These are phyloP conservation scores for Numenius phaeopus DNA, from an alignment of 2,797 vertebrate species.

Conservation along the genomic window DNA sequence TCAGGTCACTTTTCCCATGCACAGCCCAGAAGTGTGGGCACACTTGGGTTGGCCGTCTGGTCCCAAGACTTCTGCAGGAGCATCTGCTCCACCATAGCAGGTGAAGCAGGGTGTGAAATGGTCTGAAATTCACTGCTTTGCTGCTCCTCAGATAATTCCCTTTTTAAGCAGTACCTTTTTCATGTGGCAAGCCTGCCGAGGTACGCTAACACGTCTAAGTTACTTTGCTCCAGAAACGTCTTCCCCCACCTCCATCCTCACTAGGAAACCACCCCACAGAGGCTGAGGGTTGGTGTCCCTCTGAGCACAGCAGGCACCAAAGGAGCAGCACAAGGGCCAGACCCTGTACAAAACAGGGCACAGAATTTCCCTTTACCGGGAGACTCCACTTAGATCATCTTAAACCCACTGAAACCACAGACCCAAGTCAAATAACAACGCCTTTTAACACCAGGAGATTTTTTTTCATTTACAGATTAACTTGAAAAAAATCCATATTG, in stretches of 20 bases:
- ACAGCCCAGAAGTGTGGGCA: neutral
- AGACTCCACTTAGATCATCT: neutral
- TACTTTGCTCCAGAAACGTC: neutral
- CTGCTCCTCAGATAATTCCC: neutral
- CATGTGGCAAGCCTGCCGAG: fast-evolving
- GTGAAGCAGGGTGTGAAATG: neutral
- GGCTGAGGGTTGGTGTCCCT: neutral
- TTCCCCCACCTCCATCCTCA: neutral
- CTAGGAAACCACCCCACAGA: fast-evolving
- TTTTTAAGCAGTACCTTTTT: neutral
- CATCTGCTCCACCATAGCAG: neutral
- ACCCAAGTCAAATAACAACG: neutral
- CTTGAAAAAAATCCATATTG: neutral
- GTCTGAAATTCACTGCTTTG: neutral
- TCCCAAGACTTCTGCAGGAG: neutral
- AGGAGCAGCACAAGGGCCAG: neutral
- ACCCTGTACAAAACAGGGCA: neutral
- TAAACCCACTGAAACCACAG: neutral
- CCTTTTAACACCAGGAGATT: neutral
- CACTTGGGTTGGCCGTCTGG: neutral
- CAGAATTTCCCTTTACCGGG: neutral
- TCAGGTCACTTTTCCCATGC: neutral
- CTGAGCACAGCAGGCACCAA: neutral
- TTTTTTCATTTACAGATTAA: neutral
- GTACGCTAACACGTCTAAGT: fast-evolving